Conservation (phyloP, 2,888 invertebrate species). For the Cetonia aurata region DNA sequence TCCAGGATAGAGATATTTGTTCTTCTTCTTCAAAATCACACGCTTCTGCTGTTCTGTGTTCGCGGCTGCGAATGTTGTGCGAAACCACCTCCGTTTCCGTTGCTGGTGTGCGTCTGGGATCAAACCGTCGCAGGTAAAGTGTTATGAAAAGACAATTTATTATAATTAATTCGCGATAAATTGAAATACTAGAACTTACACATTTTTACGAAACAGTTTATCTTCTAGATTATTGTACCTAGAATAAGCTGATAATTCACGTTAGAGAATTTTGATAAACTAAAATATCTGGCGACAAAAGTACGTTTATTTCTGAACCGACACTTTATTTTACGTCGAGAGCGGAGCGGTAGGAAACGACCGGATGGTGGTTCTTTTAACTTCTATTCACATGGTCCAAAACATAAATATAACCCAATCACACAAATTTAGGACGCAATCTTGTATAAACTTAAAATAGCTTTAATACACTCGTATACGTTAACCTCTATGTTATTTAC, state of each 20-base stretch:
- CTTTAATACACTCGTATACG: slow-evolving; percentile 1
- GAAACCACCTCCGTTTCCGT: slow-evolving; percentile 2
- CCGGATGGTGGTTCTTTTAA: slow-evolving; percentile 28
- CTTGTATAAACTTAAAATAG: slow-evolving; percentile 15
- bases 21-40: slow-evolving; percentile 33
- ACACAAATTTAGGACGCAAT: slow-evolving; percentile 22
- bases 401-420: slow-evolving; percentile 28
- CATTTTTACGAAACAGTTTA: no score
- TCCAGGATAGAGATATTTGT: slow-evolving; percentile 26
- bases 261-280: no score
- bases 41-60: slow-evolving; percentile 16
- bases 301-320: no score
- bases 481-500: slow-evolving; percentile 7
- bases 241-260: no score
- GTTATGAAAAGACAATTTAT: no score
- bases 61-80: slow-evolving; percentile 12
- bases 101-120: slow-evolving; percentile 15
- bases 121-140: slow-evolving; percentile 18
- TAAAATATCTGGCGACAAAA: no score
- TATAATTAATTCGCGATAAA: no score
- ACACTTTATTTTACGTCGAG: no score
- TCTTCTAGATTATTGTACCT: no score
- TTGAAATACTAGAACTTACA: no score
- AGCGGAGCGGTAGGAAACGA: not conserved
- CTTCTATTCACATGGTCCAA: slow-evolving; percentile 20